Base-by-base conservation (phyloP, 2,113 vertebrate genomes). In the Meriones unguiculatus region DNA sequence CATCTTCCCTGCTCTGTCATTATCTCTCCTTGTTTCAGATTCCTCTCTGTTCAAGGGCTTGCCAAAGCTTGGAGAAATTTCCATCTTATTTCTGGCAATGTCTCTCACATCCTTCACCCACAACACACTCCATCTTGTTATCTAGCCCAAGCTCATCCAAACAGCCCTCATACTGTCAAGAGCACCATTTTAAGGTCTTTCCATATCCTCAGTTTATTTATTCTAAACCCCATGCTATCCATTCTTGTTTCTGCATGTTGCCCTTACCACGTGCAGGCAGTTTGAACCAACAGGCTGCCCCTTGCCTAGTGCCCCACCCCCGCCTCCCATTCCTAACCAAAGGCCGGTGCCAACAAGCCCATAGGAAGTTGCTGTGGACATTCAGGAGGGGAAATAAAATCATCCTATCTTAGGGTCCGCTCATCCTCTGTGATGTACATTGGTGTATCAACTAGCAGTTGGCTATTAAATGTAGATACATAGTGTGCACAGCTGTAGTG, bases 341-440 rank as follows among this genome's bases (percentile, higher is more conserved):
- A 18, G 59, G 38, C 72, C n/a, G 32, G 38, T 46, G 54, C 65
- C 17, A 80, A 28, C 14, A 15, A 70, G 46, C 67, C 46, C 25
- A 30, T 20, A 75, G 99, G 99, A 96, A 99, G 99, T 72, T 99
- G 98, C 0, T 99, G 98, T 14, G 99, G 98, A 95, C 99, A 98
- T 38, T 99, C 99, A 12, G 99, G 99, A 97, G 25, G 35, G 10
- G 99, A 99, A 99, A 99, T 99, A 98, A 99, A 99, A 86, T 99
- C 99, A 97, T 98, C 99, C 98, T 99, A 99, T 18, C 99, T 99
- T 96, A 99, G 98, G 17, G 99, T 99, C 92, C 99, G 99, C 65
- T 99, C 99, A 32, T 99, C 99, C 99, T 99, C 98, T 99, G 32
- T 99, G 32, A 99, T 99, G 0, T 99, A 99, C 99, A 99, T 69